These are phyloP conservation scores for Drosophila saltans DNA, from an alignment of 1,140 invertebrate species.

Conservation along the genomic window DNA sequence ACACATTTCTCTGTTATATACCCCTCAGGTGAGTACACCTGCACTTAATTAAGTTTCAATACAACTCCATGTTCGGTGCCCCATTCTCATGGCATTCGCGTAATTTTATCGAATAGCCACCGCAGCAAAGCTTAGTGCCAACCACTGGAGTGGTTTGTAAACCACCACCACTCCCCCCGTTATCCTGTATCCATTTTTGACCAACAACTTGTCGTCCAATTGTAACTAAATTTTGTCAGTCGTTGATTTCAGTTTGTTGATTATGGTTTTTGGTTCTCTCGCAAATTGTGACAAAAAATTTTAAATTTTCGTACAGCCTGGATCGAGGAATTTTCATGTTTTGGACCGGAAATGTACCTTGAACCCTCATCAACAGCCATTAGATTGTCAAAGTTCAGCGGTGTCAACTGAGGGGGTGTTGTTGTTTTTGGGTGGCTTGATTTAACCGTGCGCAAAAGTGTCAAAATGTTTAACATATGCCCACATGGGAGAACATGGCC, in stretches of 20 bases:
- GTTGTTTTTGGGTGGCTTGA: conserved; percentile 17
- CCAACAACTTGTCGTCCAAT: conserved; percentile 10
- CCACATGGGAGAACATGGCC: conserved; percentile 60
- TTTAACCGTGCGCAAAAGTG: conserved; percentile 70
- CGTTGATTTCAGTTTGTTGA: conserved; percentile 63
- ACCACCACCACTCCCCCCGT: neutral
- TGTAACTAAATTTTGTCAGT: conserved; percentile 43
- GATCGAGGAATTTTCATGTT: conserved; percentile 7
- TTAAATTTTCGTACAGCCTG: conserved; percentile 39
- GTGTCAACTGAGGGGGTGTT: neutral
- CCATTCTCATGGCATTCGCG: conserved; percentile 10
- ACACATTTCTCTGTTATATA: neutral
- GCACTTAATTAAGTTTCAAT: conserved; percentile 77
- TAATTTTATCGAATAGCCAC: conserved; percentile 43
- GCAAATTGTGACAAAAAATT: conserved; percentile 63
- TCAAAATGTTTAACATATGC: conserved; percentile 78
- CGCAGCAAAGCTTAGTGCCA: conserved; percentile 63
- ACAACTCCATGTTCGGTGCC: conserved; percentile 31
- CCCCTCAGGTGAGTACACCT: conserved; percentile 15
- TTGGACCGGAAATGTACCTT: conserved; percentile 34
- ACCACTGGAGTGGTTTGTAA: conserved; percentile 65
- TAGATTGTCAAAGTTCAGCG: conserved; percentile 67
- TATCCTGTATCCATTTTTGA: too few relatives aligned
- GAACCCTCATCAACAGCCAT: conserved; percentile 69
- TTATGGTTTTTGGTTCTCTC: conserved; percentile 40